Conservation (phyloP, 2,797 vertebrate genomes). For the Acipenser ruthenus region DNA sequence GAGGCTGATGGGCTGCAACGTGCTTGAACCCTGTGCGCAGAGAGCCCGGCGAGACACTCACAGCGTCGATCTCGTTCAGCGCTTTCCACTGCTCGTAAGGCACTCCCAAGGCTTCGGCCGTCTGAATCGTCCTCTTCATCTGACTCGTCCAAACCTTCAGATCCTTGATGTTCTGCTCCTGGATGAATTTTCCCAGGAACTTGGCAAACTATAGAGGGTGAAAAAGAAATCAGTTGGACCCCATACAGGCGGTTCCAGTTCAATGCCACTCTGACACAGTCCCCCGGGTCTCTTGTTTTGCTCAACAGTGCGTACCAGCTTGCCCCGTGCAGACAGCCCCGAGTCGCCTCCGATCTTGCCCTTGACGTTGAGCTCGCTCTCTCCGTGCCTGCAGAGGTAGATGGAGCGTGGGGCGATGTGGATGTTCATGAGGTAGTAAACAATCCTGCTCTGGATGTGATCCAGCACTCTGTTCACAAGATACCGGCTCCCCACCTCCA, state of each 20-base stretch:
- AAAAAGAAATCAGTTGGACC: not conserved
- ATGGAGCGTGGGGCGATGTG: conserved; percentile 95
- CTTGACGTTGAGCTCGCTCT: conserved; percentile 90
- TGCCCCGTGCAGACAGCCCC: conserved; percentile 78
- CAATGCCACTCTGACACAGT: not conserved
- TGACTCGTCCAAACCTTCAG: conserved; percentile 98
- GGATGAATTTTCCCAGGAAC: conserved; percentile 77
- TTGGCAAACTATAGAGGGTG: conserved; percentile 72
- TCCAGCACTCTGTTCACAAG: conserved; percentile 90
- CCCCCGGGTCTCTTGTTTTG: too few species aligned
- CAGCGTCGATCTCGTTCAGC: conserved; percentile 94
- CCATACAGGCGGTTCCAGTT: conserved; percentile 6
- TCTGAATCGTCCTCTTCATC: conserved; percentile 98
- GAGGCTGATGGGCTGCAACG: not conserved
- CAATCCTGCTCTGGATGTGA: conserved; percentile 96
- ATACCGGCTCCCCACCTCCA: conserved; percentile 90
- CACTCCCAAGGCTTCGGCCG: conserved; percentile 78
- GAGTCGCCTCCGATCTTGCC: conserved; percentile 94
- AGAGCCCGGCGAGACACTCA: conserved; percentile 40
- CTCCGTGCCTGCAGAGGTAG: conserved; percentile 95
- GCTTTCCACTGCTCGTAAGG: conserved; percentile 98
- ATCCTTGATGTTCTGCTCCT: conserved; percentile 79
- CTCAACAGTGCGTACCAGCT: conserved; percentile 53
- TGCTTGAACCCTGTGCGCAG: not conserved
- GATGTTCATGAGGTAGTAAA: conserved; percentile 99